phyloP scores from a whole-genome alignment of 2,797 vertebrate genomes.

The Lerista edwardsae region DNA sequence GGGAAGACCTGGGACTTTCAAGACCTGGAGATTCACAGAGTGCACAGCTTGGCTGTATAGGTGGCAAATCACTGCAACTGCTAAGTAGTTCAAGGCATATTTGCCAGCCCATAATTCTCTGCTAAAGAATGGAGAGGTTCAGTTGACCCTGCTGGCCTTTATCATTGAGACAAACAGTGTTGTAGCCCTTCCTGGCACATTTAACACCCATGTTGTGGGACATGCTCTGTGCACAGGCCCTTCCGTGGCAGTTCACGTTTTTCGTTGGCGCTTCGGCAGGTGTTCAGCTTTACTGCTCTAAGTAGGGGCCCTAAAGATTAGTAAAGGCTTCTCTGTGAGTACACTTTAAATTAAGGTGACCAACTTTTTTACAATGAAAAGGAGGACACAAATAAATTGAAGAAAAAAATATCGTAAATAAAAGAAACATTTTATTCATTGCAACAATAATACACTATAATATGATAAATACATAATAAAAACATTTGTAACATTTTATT shows the following conservation, averaged over 20 bases:
- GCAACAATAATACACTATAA: no score
- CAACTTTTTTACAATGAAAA: no score
- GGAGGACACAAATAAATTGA: no score
- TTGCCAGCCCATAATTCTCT: conserved; percentile 57
- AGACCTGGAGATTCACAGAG: conserved; percentile 52
- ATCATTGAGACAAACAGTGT: conserved; percentile 37
- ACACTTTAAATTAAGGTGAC: no score
- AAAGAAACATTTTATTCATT: no score
- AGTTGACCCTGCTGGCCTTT: conserved; percentile 44
- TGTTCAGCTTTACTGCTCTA: background rate
- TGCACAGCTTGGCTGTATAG: conserved; percentile 54
- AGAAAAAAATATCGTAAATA: no score
- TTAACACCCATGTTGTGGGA: conserved; percentile 29
- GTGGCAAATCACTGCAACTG: conserved; percentile 65
- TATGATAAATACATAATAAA: no score
- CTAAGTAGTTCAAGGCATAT: conserved; percentile 59
- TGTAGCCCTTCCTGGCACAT: conserved; percentile 19
- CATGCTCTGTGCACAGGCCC: background rate
- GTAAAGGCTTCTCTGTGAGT: background rate
- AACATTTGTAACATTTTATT: no score
- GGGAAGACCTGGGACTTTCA: conserved; percentile 40
- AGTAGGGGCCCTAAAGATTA: background rate
- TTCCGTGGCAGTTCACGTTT: background rate
- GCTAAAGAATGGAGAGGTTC: conserved; percentile 47
- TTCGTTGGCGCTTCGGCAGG: background rate